phyloP scores from a whole-genome alignment of 2,888 invertebrate species.

The Cataglyphis cursor region DNA sequence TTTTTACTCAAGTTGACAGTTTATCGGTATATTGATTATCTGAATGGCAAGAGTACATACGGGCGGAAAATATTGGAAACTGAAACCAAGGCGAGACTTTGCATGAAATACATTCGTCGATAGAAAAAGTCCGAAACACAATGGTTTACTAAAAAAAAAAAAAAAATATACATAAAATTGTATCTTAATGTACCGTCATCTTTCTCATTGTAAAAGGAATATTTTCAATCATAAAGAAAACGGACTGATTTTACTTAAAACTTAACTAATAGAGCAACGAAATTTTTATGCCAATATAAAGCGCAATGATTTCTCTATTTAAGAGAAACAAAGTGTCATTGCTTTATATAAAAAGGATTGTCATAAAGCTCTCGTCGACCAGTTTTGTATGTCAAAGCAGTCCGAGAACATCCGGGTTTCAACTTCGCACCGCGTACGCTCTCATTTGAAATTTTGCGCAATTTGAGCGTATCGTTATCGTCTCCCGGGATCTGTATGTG shows the following conservation, averaged over 20 bases:
- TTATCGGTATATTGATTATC: constrained; percentile 40
- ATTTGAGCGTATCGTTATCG: constrained; percentile 48
- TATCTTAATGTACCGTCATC: neutral
- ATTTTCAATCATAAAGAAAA: neutral
- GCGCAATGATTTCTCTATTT: neutral
- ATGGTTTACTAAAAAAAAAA: constrained; percentile 24
- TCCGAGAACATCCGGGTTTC: constrained; percentile 14
- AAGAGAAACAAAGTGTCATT: constrained; percentile 12
- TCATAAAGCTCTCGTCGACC: neutral
- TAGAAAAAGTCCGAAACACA: constrained; percentile 17
- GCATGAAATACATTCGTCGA: constrained; percentile 12
- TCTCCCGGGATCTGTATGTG: constrained; percentile 25
- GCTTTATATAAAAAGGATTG: neutral
- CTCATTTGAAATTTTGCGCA: constrained; percentile 48
- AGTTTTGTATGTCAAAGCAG: neutral
- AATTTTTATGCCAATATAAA: neutral
- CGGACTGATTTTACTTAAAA: neutral
- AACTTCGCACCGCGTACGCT: neutral
- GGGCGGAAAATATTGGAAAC: constrained; percentile 34
- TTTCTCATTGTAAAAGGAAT: neutral
- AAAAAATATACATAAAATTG: constrained; percentile 3
- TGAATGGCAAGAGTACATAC: constrained; percentile 15
- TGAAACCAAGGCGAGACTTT: constrained; percentile 10
- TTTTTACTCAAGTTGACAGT: constrained; percentile 11
- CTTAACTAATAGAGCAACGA: neutral